These are phyloP conservation scores for Heteromurus nitidus DNA, from an alignment of 2,888 invertebrate species.

Conservation along the genomic window DNA sequence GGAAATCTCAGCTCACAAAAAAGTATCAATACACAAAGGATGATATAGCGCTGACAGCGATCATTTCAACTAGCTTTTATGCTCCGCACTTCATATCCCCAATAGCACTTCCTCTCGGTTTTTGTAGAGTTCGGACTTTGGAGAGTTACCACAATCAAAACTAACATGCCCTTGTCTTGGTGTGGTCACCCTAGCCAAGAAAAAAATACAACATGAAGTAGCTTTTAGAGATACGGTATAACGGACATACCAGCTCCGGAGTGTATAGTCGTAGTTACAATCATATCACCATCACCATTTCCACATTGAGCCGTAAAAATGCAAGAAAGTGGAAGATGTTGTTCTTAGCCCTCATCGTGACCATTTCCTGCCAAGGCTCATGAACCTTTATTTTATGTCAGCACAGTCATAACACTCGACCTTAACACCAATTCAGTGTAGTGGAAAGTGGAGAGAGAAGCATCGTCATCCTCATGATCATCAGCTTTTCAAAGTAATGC, in stretches of 20 bases:
- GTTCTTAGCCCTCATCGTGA: slow-evolving; percentile 30
- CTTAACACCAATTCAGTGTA: slow-evolving; percentile 61
- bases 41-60: not conserved
- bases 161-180: slow-evolving; percentile 14
- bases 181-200: not conserved
- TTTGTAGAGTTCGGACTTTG: not conserved
- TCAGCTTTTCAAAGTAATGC: too few relatives aligned
- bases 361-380: slow-evolving; percentile 36
- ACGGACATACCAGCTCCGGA: too few relatives aligned
- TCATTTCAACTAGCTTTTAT: slow-evolving; percentile 14
- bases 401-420: slow-evolving; percentile 60
- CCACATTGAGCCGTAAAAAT: slow-evolving; percentile 44
- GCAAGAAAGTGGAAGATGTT: slow-evolving; percentile 47
- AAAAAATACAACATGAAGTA: not conserved
- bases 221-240: slow-evolving; percentile 1
- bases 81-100: not conserved
- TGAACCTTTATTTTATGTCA: slow-evolving; percentile 60
- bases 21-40: slow-evolving; percentile 21
- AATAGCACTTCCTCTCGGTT: not conserved
- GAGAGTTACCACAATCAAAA: slow-evolving; percentile 27
- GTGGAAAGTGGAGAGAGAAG: slow-evolving; percentile 46
- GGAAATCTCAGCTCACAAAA: not conserved
- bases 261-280: not conserved
- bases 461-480: too few relatives aligned
- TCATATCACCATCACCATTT: slow-evolving; percentile 49